These are phyloP conservation scores for Ambastaia sidthimunki DNA, from an alignment of 2,797 vertebrate species.

Conservation along the genomic window DNA sequence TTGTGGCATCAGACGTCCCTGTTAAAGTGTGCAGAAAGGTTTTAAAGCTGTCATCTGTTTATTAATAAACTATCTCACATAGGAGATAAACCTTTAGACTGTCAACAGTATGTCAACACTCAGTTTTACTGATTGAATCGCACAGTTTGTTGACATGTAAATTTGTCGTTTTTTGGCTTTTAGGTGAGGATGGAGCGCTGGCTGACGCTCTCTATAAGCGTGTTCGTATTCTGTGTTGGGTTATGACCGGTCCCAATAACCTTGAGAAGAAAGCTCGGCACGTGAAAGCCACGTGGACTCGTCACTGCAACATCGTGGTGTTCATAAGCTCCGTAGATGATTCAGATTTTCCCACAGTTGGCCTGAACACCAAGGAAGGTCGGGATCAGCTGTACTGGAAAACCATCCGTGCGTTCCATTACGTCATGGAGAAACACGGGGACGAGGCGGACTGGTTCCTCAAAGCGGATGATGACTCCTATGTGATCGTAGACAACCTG, in stretches of 20 bases:
- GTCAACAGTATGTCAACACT: neutral
- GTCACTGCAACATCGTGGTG: slow-evolving; percentile 82
- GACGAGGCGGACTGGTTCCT: slow-evolving; percentile 96
- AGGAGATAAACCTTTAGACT: neutral
- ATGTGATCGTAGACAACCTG: slow-evolving; percentile 91
- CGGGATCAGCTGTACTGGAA: slow-evolving; percentile 84
- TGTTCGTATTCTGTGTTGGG: slow-evolving; percentile 87
- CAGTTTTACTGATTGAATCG: neutral
- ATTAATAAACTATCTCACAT: neutral
- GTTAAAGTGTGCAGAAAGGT: slow-evolving; percentile 14
- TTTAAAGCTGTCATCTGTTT: neutral
- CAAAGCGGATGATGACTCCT: slow-evolving; percentile 96
- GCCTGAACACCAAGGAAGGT: slow-evolving; percentile 80
- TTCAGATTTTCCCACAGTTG: slow-evolving; percentile 79
- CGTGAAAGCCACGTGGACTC: slow-evolving; percentile 83
- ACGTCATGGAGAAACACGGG: slow-evolving; percentile 81
- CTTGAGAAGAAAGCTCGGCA: slow-evolving; percentile 80
- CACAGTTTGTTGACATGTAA: neutral
- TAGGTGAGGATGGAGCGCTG: slow-evolving; percentile 74
- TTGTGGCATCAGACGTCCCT: neutral
- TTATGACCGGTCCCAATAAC: slow-evolving; percentile 84
- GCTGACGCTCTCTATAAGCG: slow-evolving; percentile 78
- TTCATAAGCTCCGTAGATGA: slow-evolving; percentile 85
- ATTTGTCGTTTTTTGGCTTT: neutral
- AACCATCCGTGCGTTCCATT: slow-evolving; percentile 84